Percentiles rank a stretch among this genome's conserved stretches.
These are phyloP conservation scores for Dicycla oo DNA, from an alignment of 2,888 invertebrate genomes.

Conservation along the genomic window DNA sequence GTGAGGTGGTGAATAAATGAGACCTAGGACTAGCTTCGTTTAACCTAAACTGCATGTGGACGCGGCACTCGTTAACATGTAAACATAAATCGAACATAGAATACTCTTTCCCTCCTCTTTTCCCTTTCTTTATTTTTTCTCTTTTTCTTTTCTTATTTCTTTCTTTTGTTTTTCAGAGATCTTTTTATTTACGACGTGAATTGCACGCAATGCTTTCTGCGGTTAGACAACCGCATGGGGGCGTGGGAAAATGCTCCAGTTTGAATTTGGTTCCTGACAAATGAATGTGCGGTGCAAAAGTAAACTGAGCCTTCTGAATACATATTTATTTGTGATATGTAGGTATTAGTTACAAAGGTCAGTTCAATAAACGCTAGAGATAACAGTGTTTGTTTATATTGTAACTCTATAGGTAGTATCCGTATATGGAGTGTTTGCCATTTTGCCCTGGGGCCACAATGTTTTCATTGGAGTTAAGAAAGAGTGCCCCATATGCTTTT, in stretches of 20 bases:
- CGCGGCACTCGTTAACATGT: not conserved
- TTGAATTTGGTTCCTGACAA: not conserved
- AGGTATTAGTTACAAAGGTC: constrained; percentile 58
- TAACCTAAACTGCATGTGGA: no score
- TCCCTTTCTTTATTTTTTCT: no score
- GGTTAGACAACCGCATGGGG: not conserved
- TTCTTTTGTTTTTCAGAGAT: not conserved
- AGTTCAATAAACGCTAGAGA: constrained; percentile 57
- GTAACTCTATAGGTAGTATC: constrained; percentile 1
- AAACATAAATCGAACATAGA: not conserved
- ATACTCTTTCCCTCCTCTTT: not conserved
- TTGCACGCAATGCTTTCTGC: constrained; percentile 3
- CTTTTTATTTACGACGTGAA: not conserved
- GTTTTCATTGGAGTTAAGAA: constrained; percentile 35
- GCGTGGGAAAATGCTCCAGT: not conserved
- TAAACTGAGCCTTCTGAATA: constrained; percentile 40
- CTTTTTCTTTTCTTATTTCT: no score
- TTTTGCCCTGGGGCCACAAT: not conserved
- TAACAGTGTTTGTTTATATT: constrained; percentile 57
- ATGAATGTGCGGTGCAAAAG: not conserved
- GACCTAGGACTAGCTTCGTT: not conserved
- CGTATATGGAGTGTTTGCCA: not conserved
- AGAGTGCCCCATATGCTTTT: constrained; percentile 8
- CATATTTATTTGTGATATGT: not conserved
- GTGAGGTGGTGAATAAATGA: not conserved